Conservation (phyloP, 2,888 invertebrate species). For the Folsomia candida region DNA sequence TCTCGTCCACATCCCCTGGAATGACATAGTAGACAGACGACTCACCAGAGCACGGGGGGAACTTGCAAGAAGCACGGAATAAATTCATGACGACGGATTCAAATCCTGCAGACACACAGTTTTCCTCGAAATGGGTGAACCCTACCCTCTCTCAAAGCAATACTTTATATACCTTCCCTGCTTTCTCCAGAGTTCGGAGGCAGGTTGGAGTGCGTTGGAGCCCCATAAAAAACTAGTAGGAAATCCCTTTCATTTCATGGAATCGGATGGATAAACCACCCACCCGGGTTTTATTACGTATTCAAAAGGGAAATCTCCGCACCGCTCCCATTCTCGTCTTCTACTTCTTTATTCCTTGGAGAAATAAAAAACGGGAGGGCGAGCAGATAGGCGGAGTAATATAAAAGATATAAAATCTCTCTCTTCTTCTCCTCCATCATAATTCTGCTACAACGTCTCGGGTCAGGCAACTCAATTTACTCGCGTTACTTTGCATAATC, state of each 20-base stretch:
- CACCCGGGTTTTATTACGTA: slow-evolving; percentile 7
- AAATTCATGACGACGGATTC: no score
- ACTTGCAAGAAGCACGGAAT: no score
- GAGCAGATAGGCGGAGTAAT: neutral
- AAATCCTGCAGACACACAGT: no score
- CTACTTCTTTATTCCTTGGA: slow-evolving; percentile 7
- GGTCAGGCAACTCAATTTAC: neutral
- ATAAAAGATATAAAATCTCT: slow-evolving; percentile 17
- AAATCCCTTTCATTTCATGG: slow-evolving; percentile 7
- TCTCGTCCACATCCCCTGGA: neutral
- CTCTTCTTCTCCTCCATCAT: neutral
- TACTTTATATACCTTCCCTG: neutral
- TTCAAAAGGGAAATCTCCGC: slow-evolving; percentile 11
- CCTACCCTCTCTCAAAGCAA: neutral
- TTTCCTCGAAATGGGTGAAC: no score
- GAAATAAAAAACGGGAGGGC: neutral
- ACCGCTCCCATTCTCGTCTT: slow-evolving; percentile 18
- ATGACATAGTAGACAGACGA: slow-evolving; percentile 7
- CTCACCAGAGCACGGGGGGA: no score
- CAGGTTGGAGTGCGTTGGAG: neutral
- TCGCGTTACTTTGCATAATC: neutral
- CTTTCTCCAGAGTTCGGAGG: neutral
- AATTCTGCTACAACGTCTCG: neutral
- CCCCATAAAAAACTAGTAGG: neutral
- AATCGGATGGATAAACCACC: slow-evolving; percentile 1